Evolutionary conservation across 2,888 invertebrate species (phyloP).

Genomic region (Conchocele bisecta): DNA sequence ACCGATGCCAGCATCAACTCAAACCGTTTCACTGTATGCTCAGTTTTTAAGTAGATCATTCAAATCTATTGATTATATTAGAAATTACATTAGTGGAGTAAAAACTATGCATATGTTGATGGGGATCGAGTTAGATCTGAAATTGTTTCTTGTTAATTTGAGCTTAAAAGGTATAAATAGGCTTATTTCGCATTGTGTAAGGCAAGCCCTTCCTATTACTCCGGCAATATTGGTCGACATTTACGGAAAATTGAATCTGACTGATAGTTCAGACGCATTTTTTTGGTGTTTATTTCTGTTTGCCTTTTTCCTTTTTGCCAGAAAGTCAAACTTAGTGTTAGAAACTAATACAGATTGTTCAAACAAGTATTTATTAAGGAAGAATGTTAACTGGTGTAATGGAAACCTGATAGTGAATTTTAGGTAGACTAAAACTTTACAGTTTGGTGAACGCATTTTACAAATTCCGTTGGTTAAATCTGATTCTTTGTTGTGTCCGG

Average conservation of each 20-base stretch:
- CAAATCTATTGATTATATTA: constrained; percentile 1
- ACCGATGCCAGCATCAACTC: not conserved
- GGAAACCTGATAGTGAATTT: constrained; percentile 7
- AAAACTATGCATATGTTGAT: constrained; percentile 6
- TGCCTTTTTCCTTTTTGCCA: constrained; percentile 8
- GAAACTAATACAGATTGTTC: not conserved
- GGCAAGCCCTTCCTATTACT: constrained; percentile 6
- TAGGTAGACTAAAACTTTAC: constrained; percentile 33
- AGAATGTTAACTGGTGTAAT: not conserved
- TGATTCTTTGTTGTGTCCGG: constrained; percentile 16
- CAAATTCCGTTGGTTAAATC: constrained; percentile 18
- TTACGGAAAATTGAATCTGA: not conserved
- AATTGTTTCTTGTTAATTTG: not conserved
- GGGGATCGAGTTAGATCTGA: not conserved
- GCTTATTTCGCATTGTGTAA: not conserved
- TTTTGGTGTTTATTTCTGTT: constrained; percentile 11
- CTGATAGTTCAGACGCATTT: not conserved
- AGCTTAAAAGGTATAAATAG: constrained; percentile 8
- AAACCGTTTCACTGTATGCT: not conserved
- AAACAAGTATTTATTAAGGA: not conserved
- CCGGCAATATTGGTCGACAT: not conserved
- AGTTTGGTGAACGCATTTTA: constrained; percentile 18
- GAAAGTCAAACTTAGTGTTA: constrained; percentile 9
- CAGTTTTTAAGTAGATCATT: constrained; percentile 6
- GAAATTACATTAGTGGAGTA: constrained; percentile 20